Evolutionary conservation across 2,113 vertebrate species (phyloP).

Genomic region (Menidia beryllina): DNA sequence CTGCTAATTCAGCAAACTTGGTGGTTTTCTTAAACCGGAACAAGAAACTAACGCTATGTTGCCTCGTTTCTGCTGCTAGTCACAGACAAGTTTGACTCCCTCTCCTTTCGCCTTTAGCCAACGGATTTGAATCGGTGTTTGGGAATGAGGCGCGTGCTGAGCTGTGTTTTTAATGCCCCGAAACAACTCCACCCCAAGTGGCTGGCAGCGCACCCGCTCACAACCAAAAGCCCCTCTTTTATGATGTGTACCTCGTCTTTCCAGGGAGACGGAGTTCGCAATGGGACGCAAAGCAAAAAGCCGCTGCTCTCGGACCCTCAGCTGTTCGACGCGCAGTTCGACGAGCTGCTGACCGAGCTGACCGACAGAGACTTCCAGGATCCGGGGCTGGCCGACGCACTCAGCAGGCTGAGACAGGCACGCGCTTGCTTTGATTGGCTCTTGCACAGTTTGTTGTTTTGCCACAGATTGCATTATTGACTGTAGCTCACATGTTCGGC

Average conservation of each 20-base stretch:
- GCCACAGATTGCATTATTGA: background rate
- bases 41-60: background rate
- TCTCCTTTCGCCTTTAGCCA: background rate
- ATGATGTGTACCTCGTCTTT: constrained; percentile 33
- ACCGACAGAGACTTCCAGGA: constrained; percentile 82
- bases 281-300: constrained; percentile 68
- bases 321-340: constrained; percentile 86
- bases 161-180: constrained; percentile 2
- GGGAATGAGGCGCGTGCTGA: constrained; percentile 53
- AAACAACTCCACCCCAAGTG: constrained; percentile 23
- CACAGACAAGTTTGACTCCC: background rate
- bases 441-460: no score
- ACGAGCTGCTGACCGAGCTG: constrained; percentile 86
- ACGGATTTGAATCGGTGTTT: background rate
- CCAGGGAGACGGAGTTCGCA: constrained; percentile 73
- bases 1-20: background rate
- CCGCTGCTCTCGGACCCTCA: constrained; percentile 71
- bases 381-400: constrained; percentile 83
- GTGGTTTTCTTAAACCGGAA: background rate
- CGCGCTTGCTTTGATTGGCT: no score
- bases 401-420: constrained; percentile 86
- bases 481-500: background rate
- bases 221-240: background rate
- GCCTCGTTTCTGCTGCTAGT: background rate
- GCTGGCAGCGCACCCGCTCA: background rate